phyloP scores from a whole-genome alignment of 2,797 vertebrate genomes.

The Pantherophis alleghaniensis region DNA sequence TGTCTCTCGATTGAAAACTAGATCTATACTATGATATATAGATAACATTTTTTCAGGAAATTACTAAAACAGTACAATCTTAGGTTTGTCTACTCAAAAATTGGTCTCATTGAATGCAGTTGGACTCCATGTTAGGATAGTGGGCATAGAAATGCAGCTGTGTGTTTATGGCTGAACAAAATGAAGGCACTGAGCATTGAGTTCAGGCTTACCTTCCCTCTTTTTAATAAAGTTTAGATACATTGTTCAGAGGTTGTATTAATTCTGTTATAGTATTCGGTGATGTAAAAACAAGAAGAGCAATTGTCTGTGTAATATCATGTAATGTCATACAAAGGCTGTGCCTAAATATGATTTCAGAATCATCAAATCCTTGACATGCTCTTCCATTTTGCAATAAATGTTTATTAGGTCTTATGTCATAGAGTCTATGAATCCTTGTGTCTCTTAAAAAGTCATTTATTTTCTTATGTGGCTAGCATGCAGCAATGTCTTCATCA shows the following conservation, averaged over 20 bases:
- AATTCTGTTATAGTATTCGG: not conserved
- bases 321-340: not conserved
- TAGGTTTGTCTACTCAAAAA: not conserved
- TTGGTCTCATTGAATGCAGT: not conserved
- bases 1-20: not conserved
- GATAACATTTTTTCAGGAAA: not conserved
- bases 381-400: not conserved
- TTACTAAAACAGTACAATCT: not conserved
- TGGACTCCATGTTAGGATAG: not conserved
- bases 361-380: not conserved
- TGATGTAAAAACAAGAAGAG: not conserved
- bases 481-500: not conserved
- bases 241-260: not conserved
- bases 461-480: not conserved
- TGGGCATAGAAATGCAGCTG: not conserved
- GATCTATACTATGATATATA: not conserved
- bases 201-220: not conserved
- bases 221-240: not conserved
- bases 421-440: not conserved
- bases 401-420: not conserved
- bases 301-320: not conserved
- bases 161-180: not conserved
- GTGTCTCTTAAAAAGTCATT: not conserved
- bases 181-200: not conserved
- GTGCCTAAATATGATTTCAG: not conserved